phyloP scores from a whole-genome alignment of 2,113 vertebrate genomes.

The Penelope pileata region DNA sequence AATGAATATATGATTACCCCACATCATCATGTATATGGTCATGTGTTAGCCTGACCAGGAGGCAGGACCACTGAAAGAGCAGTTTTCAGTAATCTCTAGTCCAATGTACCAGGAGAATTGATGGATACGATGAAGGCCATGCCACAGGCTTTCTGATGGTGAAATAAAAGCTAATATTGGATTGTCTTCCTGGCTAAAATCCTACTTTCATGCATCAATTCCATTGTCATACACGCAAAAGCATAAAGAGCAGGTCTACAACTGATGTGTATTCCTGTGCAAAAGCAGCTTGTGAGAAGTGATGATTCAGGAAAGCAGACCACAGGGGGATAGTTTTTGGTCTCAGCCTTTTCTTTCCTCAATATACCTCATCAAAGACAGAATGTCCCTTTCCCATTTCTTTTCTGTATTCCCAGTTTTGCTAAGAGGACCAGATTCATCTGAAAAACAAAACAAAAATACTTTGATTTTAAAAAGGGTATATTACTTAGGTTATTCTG shows the following conservation, averaged over 20 bases:
- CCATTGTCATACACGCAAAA: not conserved
- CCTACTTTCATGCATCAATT: not conserved
- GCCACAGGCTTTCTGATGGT: not conserved
- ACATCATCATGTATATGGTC: rapidly evolving
- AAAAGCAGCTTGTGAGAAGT: not conserved
- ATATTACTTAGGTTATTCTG: not conserved
- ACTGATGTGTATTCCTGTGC: not conserved
- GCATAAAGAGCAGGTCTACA: not conserved
- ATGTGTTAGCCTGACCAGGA: not conserved
- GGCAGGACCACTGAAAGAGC: not conserved
- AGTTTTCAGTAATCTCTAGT: not conserved
- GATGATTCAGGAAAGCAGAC: not conserved
- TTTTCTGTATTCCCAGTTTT: not conserved
- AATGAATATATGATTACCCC: not conserved
- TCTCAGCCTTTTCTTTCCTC: not conserved
- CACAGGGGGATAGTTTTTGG: not conserved
- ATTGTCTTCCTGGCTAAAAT: not conserved
- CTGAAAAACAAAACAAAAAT: not conserved
- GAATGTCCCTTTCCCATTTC: not conserved
- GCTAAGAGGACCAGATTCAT: not conserved
- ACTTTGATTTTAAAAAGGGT: not conserved
- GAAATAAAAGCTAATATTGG: not conserved
- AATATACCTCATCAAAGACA: not conserved
- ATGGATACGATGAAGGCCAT: not conserved
- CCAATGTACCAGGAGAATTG: not conserved